Base-by-base conservation (phyloP, 2,113 vertebrate genomes). In the Gallinago media region DNA sequence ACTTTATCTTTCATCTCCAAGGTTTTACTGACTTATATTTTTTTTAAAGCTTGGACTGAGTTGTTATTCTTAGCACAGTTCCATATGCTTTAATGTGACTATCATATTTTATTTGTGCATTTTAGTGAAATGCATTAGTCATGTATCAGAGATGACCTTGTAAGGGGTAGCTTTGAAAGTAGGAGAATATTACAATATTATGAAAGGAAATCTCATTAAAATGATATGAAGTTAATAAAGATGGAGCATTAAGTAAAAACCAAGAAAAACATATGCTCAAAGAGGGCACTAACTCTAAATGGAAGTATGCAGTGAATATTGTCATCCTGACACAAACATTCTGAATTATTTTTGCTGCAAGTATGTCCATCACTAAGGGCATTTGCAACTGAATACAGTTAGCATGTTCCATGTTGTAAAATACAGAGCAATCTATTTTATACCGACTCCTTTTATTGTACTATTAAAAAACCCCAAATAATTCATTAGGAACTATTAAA, bases 141-240 rank as follows among this genome's bases (percentile, higher is more conserved):
- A 49, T 83, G 47, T 86, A 91, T 78, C 42, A 68, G 61, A 81
- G 81, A 85, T 93, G 95, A 96, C 73, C 94, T 94, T 94, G 79
- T 66, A 93, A 86, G 67, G 67, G 72, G 65, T 91, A 94, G 92
- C 13, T 31, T 38, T 85, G 16, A 85, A 80, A 92, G 67, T 4
- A 88, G 46, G 66, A 78, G 66, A 94, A 52, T 75, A 73, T 82
- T 71, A 81, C 10, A 62, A 8, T 63, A 71, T 63, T 89, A 61
- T 76, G 62, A 91, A 89, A 93, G 46, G 56, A 92, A 95, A 96
- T 88, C 22, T 73, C 91, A 97, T 94, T 95, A 96, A 94, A 95
- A 95, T 82, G 8, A 87, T 88, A 70, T 59, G 80, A 84, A 85
- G 29, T 59, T 95, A 94, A 92, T 92, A 92, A 92, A 96, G 88